Percentiles rank a stretch among this genome's conserved stretches.
These are phyloP conservation scores for Sakesphorus luctuosus DNA, from an alignment of 2,113 vertebrate species.

Conservation along the genomic window DNA sequence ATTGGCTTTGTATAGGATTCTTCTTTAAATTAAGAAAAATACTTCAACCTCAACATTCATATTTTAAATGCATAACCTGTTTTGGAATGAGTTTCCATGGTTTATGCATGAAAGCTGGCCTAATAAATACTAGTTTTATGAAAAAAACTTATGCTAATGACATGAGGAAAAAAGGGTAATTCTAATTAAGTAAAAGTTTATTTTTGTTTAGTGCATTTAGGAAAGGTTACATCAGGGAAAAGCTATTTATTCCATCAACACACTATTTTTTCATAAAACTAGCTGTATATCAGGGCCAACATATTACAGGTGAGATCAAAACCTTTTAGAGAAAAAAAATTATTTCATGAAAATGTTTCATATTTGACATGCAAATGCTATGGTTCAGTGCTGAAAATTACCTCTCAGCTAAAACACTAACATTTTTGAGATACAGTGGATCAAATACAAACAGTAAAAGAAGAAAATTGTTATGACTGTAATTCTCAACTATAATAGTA, in stretches of 20 bases:
- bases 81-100: background rate
- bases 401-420: background rate
- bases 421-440: background rate
- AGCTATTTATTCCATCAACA: background rate
- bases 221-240: background rate
- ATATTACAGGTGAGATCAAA: background rate
- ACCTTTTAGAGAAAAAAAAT: background rate
- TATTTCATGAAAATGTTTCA: background rate
- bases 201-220: background rate
- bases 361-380: background rate
- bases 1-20: background rate
- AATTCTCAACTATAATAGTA: constrained; percentile 81
- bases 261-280: background rate
- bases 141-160: background rate
- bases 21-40: background rate
- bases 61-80: background rate
- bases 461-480: background rate
- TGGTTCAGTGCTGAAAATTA: background rate
- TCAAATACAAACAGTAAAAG: background rate
- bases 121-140: background rate
- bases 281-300: background rate
- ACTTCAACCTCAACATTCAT: background rate
- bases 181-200: background rate
- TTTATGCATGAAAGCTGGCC: background rate
- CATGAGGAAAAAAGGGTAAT: background rate